Base-by-base conservation (phyloP, 2,113 vertebrate species). In the Hydropotes inermis region DNA sequence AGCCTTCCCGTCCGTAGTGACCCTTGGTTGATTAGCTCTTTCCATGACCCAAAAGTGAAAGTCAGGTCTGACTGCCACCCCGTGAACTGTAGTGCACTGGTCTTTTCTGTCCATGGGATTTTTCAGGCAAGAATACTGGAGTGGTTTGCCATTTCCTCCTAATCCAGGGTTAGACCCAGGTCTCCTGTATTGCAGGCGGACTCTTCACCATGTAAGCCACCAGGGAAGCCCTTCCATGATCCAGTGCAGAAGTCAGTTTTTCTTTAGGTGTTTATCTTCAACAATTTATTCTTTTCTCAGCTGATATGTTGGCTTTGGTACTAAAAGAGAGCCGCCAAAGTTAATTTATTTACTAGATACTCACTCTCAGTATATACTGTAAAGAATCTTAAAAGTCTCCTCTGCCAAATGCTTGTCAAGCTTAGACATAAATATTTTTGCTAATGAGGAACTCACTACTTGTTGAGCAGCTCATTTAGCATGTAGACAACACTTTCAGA, bases 11-110 rank as follows among this genome's bases (percentile, higher is more conserved):
- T 70, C 17, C 33, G 50, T 28, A n/a, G 36, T 27, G 0, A 28
- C 19, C 27, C 36, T 57, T 88, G 21, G 5, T 96, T 28, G 12
- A 81, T 64, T 39, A 70, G 52, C 27, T 58, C 43, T 81, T 96
- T 58, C 21, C 52, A 60, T 70, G 39, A 58, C 50, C 23, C 12
- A 23, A 23, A 43, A 76, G 36, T 43, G 5, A 39, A 76, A 43
- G 36, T 43, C 70, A 43, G 14, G 36, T 76, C 70, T 76, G 36
- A 27, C 21, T 27, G 23, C 70, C 6, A 76, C 39, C 3, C 70
- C 0, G 3, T 27, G 39, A 43, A 43, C 0, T 2, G 39, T 25
- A 43, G 70, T 0, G 0, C 23, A 25, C 70, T 43, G 12, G 5
- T 39, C 23, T 27, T 43, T 43, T 76, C 70, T 43, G 21, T 76